Base-by-base conservation (phyloP, 2,113 vertebrate genomes). In the Scortum barcoo region DNA sequence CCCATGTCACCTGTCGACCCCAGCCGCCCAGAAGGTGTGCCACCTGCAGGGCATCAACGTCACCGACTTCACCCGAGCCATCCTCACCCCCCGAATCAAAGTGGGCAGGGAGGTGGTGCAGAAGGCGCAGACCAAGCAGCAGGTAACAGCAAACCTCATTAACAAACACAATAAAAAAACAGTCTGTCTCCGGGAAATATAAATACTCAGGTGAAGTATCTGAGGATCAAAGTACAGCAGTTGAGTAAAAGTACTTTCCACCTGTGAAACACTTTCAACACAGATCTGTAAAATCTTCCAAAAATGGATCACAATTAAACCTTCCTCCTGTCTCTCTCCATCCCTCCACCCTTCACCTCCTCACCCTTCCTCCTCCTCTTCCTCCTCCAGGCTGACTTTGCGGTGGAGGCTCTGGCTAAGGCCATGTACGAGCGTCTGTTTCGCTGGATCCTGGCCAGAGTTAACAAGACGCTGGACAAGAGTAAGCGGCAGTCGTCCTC, bases 111-210 rank as follows among this genome's bases (percentile, higher is more conserved):
- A 99, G 40, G 95, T 98, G 56, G 98, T 99, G 16, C 98, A 99
- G 95, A 99, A 99, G 92, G 97, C 98, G 5, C 98, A 99, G 94
- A 99, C 98, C 66, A 99, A 99, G 89, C 98, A 99, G 80, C 98
- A 99, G 97, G 98, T 98, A 74, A 65, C 8, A 12, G 0, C 24
- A 40, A 26, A 53, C 4, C 5, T 75, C 38, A 0, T 8, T 8
- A 24, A 28, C 38, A 9, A 44, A 46, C 14, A 58, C 54, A 58
- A 28, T 0, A n/a, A 2, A 36, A 36, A 36, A 36, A n/a, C n/a
- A n/a, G n/a, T n/a, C n/a, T n/a, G n/a, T n/a, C n/a, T n/a, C n/a
- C n/a, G n/a, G n/a, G n/a, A n/a, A n/a, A n/a, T n/a, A n/a, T n/a
- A n/a, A n/a, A n/a, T n/a, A n/a, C n/a, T n/a, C n/a, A n/a, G n/a